Evolutionary conservation across 2,113 vertebrate species (phyloP), one percentile per base, ranked within the genome.

Genomic region (Mormyrus lacerda): DNA sequence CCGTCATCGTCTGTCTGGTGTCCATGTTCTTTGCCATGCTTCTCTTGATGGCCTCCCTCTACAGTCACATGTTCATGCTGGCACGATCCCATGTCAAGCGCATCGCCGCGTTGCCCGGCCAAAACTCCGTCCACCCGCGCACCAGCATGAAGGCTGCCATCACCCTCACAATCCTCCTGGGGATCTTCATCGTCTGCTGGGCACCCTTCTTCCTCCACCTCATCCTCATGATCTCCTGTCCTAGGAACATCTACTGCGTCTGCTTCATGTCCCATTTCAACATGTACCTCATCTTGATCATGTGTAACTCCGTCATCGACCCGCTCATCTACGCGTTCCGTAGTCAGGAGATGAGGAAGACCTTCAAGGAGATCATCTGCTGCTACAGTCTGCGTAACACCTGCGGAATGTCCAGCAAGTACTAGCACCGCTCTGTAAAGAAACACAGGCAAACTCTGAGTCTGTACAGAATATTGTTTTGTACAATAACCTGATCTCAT

Each of bases 201-300:
- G 97, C 97, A 17, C 98, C 98, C 0, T 98, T 99, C 94, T 99
- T 99, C 91, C 97, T 99, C 58, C 98, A 99, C 90, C 96, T 99
- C 90, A 97, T 98, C 93, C 93, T 99, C 86, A 98, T 98, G 97
- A 97, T 99, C 90, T 98, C 97, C 48, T 99, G 98, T 88, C 98
- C 98, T 10, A 94, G 96, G 88, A 99, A 98, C 91, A 92, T 97
- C 88, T 99, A 98, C 91, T 99, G 98, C n/a, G 93, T 98, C 89
- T 99, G 98, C 92, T 99, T 98, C 91, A 99, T 99, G 98, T 98
- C 98, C 45, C 96, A 99, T 93, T 99, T 99, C 94, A 98, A 98
- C 94, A 97, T 99, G 97, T 99, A 99, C 94, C 97, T 99, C 93
- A 98, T 98, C 87, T 97, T 99, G 86, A 99, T 99, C 91, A 99